Percentiles rank a stretch among this genome's conserved stretches.
Conservation (phyloP, 2,113 vertebrate species). For the Mugil cephalus region DNA sequence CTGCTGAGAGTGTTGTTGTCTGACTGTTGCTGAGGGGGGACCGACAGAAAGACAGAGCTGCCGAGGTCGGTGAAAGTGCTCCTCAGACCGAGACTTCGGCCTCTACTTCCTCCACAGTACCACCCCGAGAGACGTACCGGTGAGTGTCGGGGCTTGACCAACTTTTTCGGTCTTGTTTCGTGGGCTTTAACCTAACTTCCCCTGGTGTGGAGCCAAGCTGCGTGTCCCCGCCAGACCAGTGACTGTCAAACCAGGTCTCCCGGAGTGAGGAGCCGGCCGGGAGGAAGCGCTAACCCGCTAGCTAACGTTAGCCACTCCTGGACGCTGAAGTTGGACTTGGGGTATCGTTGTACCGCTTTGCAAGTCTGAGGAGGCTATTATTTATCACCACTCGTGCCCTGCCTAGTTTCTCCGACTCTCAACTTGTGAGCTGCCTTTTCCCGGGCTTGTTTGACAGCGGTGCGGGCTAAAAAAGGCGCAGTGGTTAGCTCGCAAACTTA, state of each 20-base stretch:
- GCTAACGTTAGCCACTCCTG: slow-evolving; percentile 35
- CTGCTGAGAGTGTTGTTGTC: slow-evolving; percentile 51
- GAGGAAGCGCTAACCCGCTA: slow-evolving; percentile 67
- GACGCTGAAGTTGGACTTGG: background rate
- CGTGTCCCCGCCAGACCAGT: slow-evolving; percentile 34
- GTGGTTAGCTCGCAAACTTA: slow-evolving; percentile 45
- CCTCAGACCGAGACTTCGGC: slow-evolving; percentile 15
- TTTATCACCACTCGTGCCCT: background rate
- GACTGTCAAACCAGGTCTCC: slow-evolving; percentile 72
- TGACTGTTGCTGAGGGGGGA: slow-evolving; percentile 57
- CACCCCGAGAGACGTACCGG: slow-evolving; percentile 32
- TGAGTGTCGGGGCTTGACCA: slow-evolving; percentile 32
- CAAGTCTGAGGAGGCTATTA: too few relatives aligned
- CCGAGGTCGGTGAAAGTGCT: slow-evolving; percentile 54
- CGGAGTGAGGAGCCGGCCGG: slow-evolving; percentile 68
- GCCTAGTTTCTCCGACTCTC: rapidly evolving
- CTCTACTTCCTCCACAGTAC: background rate
- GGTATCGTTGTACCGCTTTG: background rate
- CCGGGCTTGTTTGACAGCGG: background rate
- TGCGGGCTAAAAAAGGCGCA: slow-evolving; percentile 23
- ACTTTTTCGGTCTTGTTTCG: slow-evolving; percentile 28
- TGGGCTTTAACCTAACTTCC: background rate
- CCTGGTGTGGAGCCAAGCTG: slow-evolving; percentile 33
- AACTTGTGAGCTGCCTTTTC: background rate
- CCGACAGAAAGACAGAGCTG: slow-evolving; percentile 41